Conservation (phyloP, 2,888 invertebrate species). For the Leistus spinibarbis region DNA sequence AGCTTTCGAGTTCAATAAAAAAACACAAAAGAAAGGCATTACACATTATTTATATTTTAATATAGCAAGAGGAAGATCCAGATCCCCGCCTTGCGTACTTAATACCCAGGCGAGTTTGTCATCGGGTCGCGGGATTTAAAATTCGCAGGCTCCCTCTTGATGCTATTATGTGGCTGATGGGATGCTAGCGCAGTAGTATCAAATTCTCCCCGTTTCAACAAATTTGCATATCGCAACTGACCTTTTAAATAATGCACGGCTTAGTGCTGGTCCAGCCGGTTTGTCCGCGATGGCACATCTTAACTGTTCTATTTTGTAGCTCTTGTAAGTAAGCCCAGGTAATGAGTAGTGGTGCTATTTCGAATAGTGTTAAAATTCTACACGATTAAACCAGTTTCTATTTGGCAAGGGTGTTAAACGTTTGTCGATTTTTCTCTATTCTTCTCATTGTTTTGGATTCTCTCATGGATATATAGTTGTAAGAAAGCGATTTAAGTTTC, state of each 20-base stretch:
- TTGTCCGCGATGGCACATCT: background rate
- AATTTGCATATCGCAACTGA: slow-evolving; percentile 11
- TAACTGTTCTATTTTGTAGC: background rate
- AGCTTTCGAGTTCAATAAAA: background rate
- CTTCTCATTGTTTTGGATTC: background rate
- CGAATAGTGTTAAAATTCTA: background rate
- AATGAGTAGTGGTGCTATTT: background rate
- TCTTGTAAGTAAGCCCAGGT: background rate
- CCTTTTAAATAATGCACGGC: background rate
- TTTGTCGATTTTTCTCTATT: background rate
- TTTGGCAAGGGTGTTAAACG: background rate
- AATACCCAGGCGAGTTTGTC: background rate
- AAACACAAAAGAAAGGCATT: background rate
- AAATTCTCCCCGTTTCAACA: background rate
- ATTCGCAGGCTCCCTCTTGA: background rate
- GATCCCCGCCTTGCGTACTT: background rate
- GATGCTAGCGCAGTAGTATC: background rate
- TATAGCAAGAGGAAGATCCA: background rate
- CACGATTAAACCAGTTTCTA: background rate
- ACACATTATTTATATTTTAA: slow-evolving; percentile 11
- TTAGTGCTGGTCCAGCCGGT: background rate
- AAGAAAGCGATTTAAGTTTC: background rate
- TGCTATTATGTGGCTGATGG: background rate
- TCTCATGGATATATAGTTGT: too few species aligned
- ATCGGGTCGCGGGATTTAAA: background rate